Base-by-base conservation (phyloP, 1,140 invertebrate species). In the Halictus rubicundus region DNA sequence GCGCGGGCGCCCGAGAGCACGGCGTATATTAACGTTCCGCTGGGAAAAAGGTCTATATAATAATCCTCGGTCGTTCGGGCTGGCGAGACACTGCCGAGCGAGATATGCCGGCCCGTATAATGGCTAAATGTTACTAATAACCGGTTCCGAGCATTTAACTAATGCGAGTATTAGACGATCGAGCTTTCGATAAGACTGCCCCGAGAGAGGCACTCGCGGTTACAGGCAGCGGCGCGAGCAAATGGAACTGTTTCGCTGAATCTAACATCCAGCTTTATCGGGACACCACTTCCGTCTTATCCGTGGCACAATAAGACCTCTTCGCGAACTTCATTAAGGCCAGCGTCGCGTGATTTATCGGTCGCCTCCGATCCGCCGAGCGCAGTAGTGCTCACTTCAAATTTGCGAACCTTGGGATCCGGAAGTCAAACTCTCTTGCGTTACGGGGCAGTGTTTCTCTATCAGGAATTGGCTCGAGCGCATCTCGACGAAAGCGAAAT, bases 51-150 rank as follows among this genome's bases (percentile, higher is more conserved):
- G 49, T 54, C 12, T 12, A 12, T 46, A 46, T 71, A 86, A 86
- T 87, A 87, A 86, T 87, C 85, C 81, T 86, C 78, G 81, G 37
- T 57, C 64, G 70, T 32, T 42, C 68, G 19, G 70, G 63, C 60
- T 16, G 49, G 32, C 70, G 54, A 74, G 72, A 80, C 83, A 81
- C 80, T 61, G 27, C 32, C 65, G 16, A 52, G 75, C 46, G 54
- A 86, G 80, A 85, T 85, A 86, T 76, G 75, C 84, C 75, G 68
- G 60, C 23, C 37, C 27, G 65, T 72, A 59, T 83, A 87, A 83
- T 86, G 84, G 81, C 54, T 86, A 86, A 87, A 87, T 86, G 78
- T 86, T 87, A 68, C 85, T 87, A 87, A 87, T 87, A 87, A 87
- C 85, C 85, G 85, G 85, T 87, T 87, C 72, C 63, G 81, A 68